Base-by-base conservation (phyloP, 2,888 invertebrate genomes). In the Bursaphelenchus okinawaensis region DNA sequence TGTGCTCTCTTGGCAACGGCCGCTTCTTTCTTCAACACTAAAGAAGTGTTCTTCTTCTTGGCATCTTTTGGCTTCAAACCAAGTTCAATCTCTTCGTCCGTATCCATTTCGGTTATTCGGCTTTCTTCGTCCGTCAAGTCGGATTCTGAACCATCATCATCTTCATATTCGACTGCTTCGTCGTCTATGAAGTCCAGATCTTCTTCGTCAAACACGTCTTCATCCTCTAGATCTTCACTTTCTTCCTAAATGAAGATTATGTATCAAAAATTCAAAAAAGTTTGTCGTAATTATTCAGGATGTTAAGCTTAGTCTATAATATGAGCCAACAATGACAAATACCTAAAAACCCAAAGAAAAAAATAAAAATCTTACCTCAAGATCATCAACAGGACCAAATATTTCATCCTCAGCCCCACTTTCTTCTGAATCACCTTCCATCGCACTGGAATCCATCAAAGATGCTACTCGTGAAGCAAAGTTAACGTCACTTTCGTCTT, bases 151-250 rank as follows among this genome's bases (percentile, higher is more conserved):
- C 40, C 40, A 1, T 40, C 40, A n/a, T 40, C 40, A 12, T 16
- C 12, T 4, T 54, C 54, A 29, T 59, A 12, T 59, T 59, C 60
- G 19, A 4, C 2, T 9, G 2, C 40, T n/a, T 59, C 52, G 27
- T 28, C 31, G n/a, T 26, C 57, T 23, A 65, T 67, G 26, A 65
- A 65, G 4, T 67, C 55, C 16, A 29, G 20, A 24, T 67, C 56
- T 19, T 67, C 29, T 27, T 51, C 26, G 52, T 59, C 66, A 1
- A 29, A 23, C 64, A 55, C 65, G 16, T 59, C 68, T 16, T 19
- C 58, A 19, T 52, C 52, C 12, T 60, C 57, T 4, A 51, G 26
- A 27, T 27, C 68, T 4, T 63, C 65, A 50, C 52, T 52, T 50
- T 52, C 52, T 1, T 19, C 54, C 23, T 26, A 6, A 54, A 27